A percentile compares a stretch with the other conserved stretches of the same genome.
phyloP scores from a whole-genome alignment of 1,140 invertebrate species.

The Psix sp. region DNA sequence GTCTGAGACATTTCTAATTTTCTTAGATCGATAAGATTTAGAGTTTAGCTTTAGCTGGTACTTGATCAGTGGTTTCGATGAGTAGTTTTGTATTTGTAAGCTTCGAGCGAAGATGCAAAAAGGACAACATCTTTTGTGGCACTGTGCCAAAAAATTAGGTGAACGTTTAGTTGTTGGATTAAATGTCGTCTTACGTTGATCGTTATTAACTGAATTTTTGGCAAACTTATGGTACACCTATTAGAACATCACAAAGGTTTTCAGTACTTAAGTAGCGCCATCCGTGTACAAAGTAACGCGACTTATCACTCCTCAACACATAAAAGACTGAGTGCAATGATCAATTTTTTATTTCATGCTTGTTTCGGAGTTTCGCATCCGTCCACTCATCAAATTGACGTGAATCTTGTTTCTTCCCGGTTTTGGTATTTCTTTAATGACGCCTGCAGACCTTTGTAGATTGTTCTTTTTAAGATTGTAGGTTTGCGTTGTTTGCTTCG shows the following conservation, averaged over 20 bases:
- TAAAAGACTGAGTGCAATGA: slow-evolving; percentile 53
- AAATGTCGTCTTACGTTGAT: slow-evolving; percentile 25
- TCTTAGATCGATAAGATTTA: slow-evolving; percentile 38
- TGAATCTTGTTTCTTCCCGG: slow-evolving; percentile 6
- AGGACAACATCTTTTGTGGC: slow-evolving; percentile 17
- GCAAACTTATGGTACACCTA: slow-evolving; percentile 19
- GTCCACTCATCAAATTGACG: slow-evolving; percentile 41
- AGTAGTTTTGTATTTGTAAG: slow-evolving; percentile 16
- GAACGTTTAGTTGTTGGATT: slow-evolving; percentile 24
- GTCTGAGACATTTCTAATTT: slow-evolving; percentile 18
- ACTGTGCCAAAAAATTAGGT: slow-evolving; percentile 43
- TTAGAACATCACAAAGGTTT: slow-evolving; percentile 44
- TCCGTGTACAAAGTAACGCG: slow-evolving; percentile 21
- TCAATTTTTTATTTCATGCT: slow-evolving; percentile 8
- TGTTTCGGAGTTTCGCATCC: slow-evolving; percentile 32
- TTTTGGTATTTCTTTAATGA: background rate
- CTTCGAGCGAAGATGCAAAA: slow-evolving; percentile 21
- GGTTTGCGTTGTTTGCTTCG: slow-evolving; percentile 54
- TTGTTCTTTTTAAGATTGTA: slow-evolving; percentile 45
- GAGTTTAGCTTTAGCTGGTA: slow-evolving; percentile 25
- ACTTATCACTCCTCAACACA: slow-evolving; percentile 23
- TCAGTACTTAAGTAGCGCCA: slow-evolving; percentile 41
- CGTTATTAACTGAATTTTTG: slow-evolving; percentile 20
- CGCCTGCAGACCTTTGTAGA: slow-evolving; percentile 55
- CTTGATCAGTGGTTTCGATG: slow-evolving; percentile 17